Conservation (phyloP, 2,888 invertebrate species). For the Lamellibrachia columna region DNA sequence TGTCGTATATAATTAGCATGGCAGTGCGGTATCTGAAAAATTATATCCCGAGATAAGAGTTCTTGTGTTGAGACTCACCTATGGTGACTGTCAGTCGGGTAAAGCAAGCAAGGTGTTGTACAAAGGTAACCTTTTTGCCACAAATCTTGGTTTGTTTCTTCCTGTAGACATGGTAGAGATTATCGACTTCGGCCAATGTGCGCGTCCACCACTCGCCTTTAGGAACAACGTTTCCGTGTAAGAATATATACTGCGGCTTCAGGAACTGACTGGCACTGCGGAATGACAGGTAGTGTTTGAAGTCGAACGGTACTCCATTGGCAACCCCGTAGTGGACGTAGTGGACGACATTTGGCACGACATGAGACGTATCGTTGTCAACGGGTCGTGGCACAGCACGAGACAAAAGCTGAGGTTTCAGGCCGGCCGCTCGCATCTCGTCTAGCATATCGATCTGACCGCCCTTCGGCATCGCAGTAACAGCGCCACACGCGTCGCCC, state of each 20-base stretch:
- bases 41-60: no score
- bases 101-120: neutral
- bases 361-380: neutral
- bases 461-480: neutral
- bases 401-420: neutral
- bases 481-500: neutral
- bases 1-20: no score
- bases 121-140: neutral
- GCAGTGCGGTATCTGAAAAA: no score
- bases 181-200: neutral
- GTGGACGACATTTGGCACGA: neutral
- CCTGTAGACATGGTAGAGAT: constrained; percentile 1
- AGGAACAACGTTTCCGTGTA: neutral
- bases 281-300: constrained; percentile 9
- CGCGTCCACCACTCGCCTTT: neutral
- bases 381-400: neutral
- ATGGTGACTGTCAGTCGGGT: neutral
- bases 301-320: neutral
- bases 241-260: neutral
- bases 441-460: neutral
- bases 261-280: neutral
- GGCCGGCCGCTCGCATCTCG: neutral
- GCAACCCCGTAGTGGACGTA: neutral
- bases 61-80: neutral
- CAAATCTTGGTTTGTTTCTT: neutral